phyloP scores from a whole-genome alignment of 1,140 invertebrate species.

The Euwallacea fornicatus region DNA sequence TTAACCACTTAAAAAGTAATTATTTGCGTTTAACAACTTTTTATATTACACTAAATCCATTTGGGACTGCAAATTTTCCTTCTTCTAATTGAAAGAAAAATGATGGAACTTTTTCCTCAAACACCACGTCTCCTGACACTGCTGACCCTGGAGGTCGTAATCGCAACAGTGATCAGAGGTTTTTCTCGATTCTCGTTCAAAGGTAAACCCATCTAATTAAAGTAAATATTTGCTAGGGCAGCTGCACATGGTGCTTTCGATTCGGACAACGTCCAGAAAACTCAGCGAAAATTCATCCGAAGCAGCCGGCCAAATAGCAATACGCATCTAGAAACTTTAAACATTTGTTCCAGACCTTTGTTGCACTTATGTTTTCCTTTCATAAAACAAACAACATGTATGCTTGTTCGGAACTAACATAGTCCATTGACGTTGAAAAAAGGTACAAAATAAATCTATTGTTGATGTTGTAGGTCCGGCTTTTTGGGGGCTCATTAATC shows the following conservation, averaged over 20 bases:
- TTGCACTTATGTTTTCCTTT: not conserved
- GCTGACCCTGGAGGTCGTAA: not conserved
- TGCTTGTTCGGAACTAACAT: too few relatives aligned
- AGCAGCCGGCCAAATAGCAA: not conserved
- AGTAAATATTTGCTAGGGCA: conserved; percentile 44
- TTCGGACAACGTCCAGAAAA: conserved; percentile 39
- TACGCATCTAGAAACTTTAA: too few relatives aligned
- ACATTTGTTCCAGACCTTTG: not conserved
- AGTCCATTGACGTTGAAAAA: too few relatives aligned
- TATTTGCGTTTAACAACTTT: too few relatives aligned
- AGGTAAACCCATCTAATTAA: conserved; percentile 39
- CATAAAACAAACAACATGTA: too few relatives aligned
- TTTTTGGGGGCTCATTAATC: conserved; percentile 96
- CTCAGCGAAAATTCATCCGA: conserved; percentile 31
- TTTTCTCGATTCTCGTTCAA: not conserved
- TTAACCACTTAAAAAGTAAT: too few relatives aligned
- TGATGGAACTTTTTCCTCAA: too few relatives aligned
- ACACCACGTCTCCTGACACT: not conserved
- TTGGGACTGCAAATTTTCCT: too few relatives aligned
- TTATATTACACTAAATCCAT: too few relatives aligned
- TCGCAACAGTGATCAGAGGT: not conserved
- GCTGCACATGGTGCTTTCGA: conserved; percentile 39
- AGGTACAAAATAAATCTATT: not conserved
- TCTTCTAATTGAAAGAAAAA: too few relatives aligned
- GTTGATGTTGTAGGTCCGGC: conserved; percentile 73